phyloP scores from a whole-genome alignment of 2,113 vertebrate genomes.

The Cathartes aura region DNA sequence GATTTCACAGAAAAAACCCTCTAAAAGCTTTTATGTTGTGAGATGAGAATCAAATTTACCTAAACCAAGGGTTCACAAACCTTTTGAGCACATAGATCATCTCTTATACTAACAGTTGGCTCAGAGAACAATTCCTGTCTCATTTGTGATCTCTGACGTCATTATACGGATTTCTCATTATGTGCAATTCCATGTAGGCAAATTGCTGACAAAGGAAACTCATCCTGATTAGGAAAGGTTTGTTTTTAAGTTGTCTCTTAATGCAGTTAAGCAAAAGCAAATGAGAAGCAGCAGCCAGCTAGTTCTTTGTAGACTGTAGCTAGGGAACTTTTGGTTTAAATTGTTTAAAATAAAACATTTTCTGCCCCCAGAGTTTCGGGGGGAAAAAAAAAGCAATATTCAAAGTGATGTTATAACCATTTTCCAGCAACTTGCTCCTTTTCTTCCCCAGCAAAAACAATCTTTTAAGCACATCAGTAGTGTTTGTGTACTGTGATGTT shows the following conservation, averaged over 20 bases:
- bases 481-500: slow-evolving; percentile 49
- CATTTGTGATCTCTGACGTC: neutral
- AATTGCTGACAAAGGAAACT: neutral
- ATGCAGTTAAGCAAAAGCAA: neutral
- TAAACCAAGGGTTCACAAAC: neutral
- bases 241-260: neutral
- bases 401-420: neutral
- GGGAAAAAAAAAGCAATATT: neutral
- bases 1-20: neutral
- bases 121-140: neutral
- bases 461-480: neutral
- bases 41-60: neutral
- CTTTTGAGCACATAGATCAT: neutral
- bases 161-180: neutral
- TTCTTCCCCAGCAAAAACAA: neutral
- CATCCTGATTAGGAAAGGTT: neutral
- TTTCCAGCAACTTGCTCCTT: neutral
- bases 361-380: neutral
- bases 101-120: neutral
- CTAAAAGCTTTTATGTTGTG: neutral
- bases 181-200: neutral
- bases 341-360: neutral
- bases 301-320: neutral
- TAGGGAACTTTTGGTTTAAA: neutral
- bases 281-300: neutral